phyloP scores from a whole-genome alignment of 2,797 vertebrate genomes.

The Pyrocephalus nanus region DNA sequence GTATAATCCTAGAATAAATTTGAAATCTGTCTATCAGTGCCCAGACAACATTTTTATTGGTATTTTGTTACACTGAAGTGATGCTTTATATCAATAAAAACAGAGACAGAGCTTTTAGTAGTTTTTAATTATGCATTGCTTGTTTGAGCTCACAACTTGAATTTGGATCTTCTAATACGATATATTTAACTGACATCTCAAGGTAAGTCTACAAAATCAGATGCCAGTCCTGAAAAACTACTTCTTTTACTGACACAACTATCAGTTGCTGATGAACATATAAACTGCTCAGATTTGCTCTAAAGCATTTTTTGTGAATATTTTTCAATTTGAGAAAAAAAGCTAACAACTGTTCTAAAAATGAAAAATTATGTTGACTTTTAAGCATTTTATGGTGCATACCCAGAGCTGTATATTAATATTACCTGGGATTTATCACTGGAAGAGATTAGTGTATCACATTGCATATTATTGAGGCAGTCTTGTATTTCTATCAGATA shows the following conservation, averaged over 20 bases:
- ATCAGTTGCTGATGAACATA: background rate
- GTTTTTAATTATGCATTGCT: background rate
- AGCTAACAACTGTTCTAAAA: background rate
- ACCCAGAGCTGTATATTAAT: background rate
- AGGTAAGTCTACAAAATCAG: background rate
- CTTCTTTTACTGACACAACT: background rate
- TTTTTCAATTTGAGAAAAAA: background rate
- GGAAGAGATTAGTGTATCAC: background rate
- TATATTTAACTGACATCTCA: background rate
- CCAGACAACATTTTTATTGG: background rate
- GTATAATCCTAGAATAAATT: background rate
- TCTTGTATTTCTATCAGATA: background rate
- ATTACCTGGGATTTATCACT: background rate
- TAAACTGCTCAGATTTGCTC: background rate
- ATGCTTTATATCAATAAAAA: background rate
- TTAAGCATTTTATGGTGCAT: background rate
- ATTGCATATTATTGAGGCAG: background rate
- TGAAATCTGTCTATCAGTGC: background rate
- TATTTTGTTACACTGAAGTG: background rate
- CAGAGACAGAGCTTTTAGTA: background rate
- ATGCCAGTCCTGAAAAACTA: background rate
- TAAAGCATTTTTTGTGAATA: background rate
- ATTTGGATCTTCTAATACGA: background rate
- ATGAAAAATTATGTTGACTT: background rate
- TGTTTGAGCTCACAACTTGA: background rate